Conservation (phyloP, 2,888 invertebrate species). For the Zaprionus lineosus region DNA sequence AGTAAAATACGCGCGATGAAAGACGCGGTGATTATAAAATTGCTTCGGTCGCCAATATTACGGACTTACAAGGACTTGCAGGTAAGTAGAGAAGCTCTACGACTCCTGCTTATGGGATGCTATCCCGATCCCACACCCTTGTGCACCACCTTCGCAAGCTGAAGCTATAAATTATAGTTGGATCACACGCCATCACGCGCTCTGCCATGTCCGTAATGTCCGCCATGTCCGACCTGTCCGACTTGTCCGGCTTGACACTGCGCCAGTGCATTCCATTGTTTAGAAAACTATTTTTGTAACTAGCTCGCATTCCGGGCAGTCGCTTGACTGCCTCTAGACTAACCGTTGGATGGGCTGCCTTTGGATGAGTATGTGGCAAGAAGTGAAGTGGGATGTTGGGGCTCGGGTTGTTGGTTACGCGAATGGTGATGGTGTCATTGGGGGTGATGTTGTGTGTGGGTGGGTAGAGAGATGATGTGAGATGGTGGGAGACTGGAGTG, state of each 20-base stretch:
- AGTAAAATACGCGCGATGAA: not conserved
- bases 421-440: not conserved
- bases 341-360: too few relatives aligned
- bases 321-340: conserved; percentile 15
- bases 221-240: not conserved
- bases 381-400: too few relatives aligned
- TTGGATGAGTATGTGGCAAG: too few relatives aligned
- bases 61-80: not conserved
- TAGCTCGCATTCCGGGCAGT: conserved; percentile 57
- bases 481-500: not conserved
- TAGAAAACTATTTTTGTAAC: conserved; percentile 59
- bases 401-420: not conserved
- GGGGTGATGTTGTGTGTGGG: not conserved
- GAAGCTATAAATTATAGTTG: conserved; percentile 59
- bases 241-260: conserved; percentile 40
- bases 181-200: conserved; percentile 58
- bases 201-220: too few relatives aligned
- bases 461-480: not conserved
- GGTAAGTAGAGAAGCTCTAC: not conserved
- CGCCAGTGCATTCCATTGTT: conserved; percentile 54
- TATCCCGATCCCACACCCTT: not conserved
- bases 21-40: not conserved
- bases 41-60: not conserved
- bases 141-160: too few relatives aligned
- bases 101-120: too few relatives aligned